Evolutionary conservation across 2,113 vertebrate species (phyloP).

Genomic region (Nipponia nippon): DNA sequence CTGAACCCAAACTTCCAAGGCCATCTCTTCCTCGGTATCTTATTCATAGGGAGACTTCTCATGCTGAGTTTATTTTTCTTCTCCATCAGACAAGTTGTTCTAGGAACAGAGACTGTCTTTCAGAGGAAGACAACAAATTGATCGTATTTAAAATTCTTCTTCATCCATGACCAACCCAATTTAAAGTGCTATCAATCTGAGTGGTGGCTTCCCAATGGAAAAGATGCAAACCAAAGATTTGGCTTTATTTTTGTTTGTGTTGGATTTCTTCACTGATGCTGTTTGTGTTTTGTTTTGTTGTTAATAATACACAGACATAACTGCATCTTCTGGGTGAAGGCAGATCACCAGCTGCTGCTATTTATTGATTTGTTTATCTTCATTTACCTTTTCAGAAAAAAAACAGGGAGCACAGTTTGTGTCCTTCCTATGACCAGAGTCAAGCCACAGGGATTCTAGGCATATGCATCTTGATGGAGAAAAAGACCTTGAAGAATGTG

Average conservation of each 20-base stretch:
- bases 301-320: background rate
- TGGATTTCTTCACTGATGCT: background rate
- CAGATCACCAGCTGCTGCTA: constrained; percentile 37
- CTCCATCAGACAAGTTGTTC: background rate
- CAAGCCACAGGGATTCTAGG: background rate
- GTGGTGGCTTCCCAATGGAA: background rate
- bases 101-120: background rate
- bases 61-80: background rate
- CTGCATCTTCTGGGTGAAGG: background rate
- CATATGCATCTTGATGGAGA: background rate
- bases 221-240: background rate
- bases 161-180: background rate
- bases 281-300: background rate
- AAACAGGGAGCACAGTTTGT: background rate
- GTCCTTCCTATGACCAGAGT: background rate
- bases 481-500: background rate
- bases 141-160: constrained; percentile 10
- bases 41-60: background rate
- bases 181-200: background rate
- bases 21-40: background rate
- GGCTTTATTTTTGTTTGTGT: background rate
- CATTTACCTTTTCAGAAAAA: constrained; percentile 12
- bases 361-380: constrained; percentile 40
- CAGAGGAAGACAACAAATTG: constrained; percentile 7
- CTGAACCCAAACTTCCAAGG: background rate